Evolutionary conservation across 2,113 vertebrate species (phyloP).

Genomic region (Eublepharis macularius): DNA sequence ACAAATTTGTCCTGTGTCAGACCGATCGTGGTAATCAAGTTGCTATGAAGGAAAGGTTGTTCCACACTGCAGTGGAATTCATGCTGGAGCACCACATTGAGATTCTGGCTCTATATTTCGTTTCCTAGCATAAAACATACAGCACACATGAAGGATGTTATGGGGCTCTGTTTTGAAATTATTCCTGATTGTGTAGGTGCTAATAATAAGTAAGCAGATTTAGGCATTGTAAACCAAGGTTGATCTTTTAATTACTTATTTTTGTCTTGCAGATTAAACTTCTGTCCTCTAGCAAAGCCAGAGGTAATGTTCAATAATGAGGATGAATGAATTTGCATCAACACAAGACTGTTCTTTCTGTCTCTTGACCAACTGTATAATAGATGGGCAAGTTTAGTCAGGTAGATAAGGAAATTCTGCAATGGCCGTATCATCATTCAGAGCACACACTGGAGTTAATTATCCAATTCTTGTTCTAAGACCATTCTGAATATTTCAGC

Average conservation of each 20-base stretch:
- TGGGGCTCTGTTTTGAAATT: not conserved
- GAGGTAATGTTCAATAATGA: conserved; percentile 46
- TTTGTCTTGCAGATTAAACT: conserved; percentile 70
- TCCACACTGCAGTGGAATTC: not conserved
- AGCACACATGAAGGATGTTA: not conserved
- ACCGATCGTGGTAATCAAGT: not conserved
- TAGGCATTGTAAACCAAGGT: not conserved
- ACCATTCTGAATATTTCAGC: not conserved
- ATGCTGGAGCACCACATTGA: not conserved
- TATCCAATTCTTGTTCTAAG: not conserved
- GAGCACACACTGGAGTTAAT: conserved; percentile 1
- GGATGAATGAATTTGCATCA: not conserved
- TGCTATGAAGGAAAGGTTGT: not conserved
- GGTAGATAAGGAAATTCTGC: not conserved
- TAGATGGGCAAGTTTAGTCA: not conserved
- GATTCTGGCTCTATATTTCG: not conserved
- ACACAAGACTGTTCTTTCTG: not conserved
- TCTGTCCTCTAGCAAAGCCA: conserved; percentile 56
- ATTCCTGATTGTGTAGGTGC: not conserved
- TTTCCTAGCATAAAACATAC: not conserved
- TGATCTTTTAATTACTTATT: not conserved
- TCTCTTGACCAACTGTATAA: not conserved
- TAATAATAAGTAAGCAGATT: not conserved
- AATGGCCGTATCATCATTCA: not conserved
- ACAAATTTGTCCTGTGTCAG: not conserved